Percentiles rank a stretch among this genome's conserved stretches.
Conservation (phyloP, 1,140 invertebrate species). For the Dermatophagoides farinae region DNA sequence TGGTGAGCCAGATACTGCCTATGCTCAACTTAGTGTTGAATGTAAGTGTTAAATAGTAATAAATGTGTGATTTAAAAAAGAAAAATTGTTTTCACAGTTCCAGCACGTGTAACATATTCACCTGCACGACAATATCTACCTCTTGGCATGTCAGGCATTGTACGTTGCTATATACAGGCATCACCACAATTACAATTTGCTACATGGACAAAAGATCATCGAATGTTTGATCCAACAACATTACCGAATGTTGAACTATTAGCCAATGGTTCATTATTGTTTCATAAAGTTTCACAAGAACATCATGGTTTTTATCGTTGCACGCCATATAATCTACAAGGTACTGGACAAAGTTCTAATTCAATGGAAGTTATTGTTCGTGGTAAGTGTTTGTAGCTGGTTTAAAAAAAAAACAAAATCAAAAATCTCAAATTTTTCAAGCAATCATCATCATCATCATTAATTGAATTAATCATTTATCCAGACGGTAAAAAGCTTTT, state of each 20-base stretch:
- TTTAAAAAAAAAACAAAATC: slow-evolving; percentile 4
- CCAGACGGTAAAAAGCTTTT: too few relatives aligned
- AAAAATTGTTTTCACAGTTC: slow-evolving; percentile 36
- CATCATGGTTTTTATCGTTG: slow-evolving; percentile 60
- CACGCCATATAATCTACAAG: slow-evolving; percentile 84
- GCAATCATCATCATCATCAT: too few relatives aligned
- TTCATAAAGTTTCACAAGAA: slow-evolving; percentile 37
- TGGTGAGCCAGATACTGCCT: slow-evolving; percentile 76
- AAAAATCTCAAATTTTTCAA: too few relatives aligned
- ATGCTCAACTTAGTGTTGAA: slow-evolving; percentile 86
- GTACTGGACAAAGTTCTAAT: slow-evolving; percentile 62
- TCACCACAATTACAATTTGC: slow-evolving; percentile 85
- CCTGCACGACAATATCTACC: slow-evolving; percentile 82
- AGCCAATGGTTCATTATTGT: slow-evolving; percentile 76
- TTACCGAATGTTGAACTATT: slow-evolving; percentile 75
- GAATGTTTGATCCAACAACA: slow-evolving; percentile 71
- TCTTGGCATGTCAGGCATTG: slow-evolving; percentile 70
- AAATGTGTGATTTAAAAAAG: background rate
- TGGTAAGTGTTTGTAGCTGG: slow-evolving; percentile 16
- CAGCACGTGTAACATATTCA: slow-evolving; percentile 81
- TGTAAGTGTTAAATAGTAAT: slow-evolving; percentile 41
- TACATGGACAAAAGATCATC: slow-evolving; percentile 86
- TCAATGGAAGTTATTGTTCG: slow-evolving; percentile 76
- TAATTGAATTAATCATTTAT: too few relatives aligned
- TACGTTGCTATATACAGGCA: slow-evolving; percentile 87